Evolutionary conservation across 2,888 invertebrate species (phyloP), one percentile per base, ranked within the genome.

Genomic region (Platycheirus rosarum): DNA sequence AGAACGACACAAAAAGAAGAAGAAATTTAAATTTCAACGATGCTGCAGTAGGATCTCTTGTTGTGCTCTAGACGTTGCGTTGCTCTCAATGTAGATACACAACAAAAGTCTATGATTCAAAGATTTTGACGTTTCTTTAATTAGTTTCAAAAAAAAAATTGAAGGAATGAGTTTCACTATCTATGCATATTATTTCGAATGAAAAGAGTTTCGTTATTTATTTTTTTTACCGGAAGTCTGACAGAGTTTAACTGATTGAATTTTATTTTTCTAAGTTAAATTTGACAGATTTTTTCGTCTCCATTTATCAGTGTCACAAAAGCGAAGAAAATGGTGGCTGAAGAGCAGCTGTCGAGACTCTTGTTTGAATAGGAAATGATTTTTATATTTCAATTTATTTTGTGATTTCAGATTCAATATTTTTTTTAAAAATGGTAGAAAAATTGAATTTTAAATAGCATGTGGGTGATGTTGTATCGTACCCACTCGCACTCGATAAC

Each of bases 111-210:
- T 44, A 44, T 44, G 35, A 63, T 18, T 49, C 40, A 49, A 26
- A 37, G 42, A 26, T 53, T 53, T 73, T 63, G 71, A 73, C 46
- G 13, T 65, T 65, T 65, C 65, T 55, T 65, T 46, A 66, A 66
- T 66, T 55, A 40, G 73, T 55, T 73, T 74, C 18, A 20, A 55
- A 53, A 11, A n/a, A 11, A 37, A 26, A n/a, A 40, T 55, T 29
- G 7, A 48, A 26, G 35, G 37, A 55, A 46, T 42, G 4, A 53
- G 1, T 3, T 26, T 16, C 14, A n/a, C n/a, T n/a, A n/a, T n/a
- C n/a, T n/a, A n/a, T n/a, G n/a, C n/a, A n/a, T n/a, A n/a, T n/a
- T n/a, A n/a, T n/a, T n/a, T n/a, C n/a, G n/a, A n/a, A n/a, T n/a
- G n/a, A n/a, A 26, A 9, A 49, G 23, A 29, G 11, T 32, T 7